Percentiles rank a stretch among this genome's conserved stretches.
Conservation (phyloP, 2,797 vertebrate genomes). For the Podarcis siculus region DNA sequence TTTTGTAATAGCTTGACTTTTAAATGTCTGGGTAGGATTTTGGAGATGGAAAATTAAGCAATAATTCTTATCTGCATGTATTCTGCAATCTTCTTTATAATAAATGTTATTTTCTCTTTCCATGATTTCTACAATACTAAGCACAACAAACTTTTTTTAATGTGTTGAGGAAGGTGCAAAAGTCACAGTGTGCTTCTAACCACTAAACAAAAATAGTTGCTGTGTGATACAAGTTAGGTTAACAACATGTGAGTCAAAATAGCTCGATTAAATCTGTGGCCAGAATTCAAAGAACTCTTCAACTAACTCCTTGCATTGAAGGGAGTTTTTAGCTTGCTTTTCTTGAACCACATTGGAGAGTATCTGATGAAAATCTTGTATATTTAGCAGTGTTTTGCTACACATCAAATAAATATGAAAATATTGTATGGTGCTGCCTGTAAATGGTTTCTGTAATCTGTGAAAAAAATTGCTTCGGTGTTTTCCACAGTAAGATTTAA, state of each 20-base stretch:
- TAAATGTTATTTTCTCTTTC: no score
- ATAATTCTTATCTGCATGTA: neutral
- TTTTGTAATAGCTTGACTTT: neutral
- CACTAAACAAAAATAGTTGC: neutral
- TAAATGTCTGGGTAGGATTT: neutral
- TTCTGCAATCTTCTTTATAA: no score
- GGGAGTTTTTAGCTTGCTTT: neutral
- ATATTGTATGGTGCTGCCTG: neutral
- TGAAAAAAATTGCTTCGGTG: neutral
- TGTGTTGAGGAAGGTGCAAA: neutral
- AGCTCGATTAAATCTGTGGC: neutral
- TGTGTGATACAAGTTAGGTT: neutral
- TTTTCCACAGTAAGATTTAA: neutral
- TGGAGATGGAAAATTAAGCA: neutral
- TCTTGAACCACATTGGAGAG: neutral
- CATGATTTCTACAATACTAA: neutral
- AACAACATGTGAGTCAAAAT: no score
- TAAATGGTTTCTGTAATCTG: neutral
- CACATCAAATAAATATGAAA: neutral
- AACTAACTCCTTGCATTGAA: neutral
- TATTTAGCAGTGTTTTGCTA: neutral
- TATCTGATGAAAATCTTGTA: neutral
- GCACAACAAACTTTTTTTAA: neutral
- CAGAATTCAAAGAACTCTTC: neutral
- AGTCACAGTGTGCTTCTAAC: no score